Conservation (phyloP, 1,140 invertebrate genomes). For the Drosophila parabipectinata region DNA sequence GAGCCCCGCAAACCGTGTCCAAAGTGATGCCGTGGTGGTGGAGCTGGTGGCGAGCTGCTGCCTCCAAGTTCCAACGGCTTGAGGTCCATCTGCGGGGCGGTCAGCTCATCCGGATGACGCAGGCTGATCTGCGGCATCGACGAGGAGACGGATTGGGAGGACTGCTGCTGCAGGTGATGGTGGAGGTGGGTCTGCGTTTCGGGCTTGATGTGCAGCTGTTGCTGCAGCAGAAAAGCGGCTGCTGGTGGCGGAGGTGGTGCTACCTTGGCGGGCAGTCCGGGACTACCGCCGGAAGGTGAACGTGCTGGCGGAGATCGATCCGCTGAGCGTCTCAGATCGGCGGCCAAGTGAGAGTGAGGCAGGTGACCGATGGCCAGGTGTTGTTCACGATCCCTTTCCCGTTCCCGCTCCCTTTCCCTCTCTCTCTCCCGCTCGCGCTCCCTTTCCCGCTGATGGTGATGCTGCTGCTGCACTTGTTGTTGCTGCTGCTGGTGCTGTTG, state of each 20-base stretch:
- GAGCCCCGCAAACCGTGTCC: slow-evolving; percentile 56
- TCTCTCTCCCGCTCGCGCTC: slow-evolving; percentile 27
- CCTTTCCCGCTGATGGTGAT: slow-evolving; percentile 17
- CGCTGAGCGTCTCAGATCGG: slow-evolving; percentile 65
- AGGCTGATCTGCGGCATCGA: slow-evolving; percentile 69
- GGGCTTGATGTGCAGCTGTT: slow-evolving; percentile 77
- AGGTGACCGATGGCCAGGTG: slow-evolving; percentile 51
- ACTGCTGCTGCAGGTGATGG: slow-evolving; percentile 54
- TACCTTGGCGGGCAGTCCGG: slow-evolving; percentile 53
- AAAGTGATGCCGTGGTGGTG: slow-evolving; percentile 65
- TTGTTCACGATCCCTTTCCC: slow-evolving; percentile 32
- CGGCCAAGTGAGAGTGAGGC: slow-evolving; percentile 60
- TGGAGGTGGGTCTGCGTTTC: slow-evolving; percentile 79
- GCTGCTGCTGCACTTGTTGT: slow-evolving; percentile 50
- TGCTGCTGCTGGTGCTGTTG: slow-evolving; percentile 63
- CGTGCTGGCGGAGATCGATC: slow-evolving; percentile 54
- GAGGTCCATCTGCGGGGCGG: slow-evolving; percentile 69
- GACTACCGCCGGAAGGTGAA: slow-evolving; percentile 57
- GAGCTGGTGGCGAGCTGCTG: slow-evolving; percentile 59
- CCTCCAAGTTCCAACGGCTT: slow-evolving; percentile 65
- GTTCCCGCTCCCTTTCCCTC: slow-evolving; percentile 24
- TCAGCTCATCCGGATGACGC: slow-evolving; percentile 72
- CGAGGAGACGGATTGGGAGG: slow-evolving; percentile 18
- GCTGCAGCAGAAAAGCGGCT: slow-evolving; percentile 73
- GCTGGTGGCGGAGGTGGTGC: slow-evolving; percentile 52